Conservation (phyloP, 2,888 invertebrate species). For the Conchocele bisecta region DNA sequence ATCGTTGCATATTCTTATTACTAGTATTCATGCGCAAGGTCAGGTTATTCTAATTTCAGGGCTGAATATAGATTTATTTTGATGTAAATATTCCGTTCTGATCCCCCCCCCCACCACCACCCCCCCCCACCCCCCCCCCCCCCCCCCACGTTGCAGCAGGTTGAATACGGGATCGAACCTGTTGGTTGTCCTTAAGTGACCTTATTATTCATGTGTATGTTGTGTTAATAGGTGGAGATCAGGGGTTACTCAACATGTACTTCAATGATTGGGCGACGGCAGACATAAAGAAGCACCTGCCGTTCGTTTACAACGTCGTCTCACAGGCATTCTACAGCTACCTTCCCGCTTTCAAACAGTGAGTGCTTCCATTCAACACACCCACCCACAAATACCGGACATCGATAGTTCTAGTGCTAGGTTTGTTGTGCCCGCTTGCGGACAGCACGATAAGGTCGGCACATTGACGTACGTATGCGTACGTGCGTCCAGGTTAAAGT, state of each 20-base stretch:
- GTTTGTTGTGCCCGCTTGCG: no score
- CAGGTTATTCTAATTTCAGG: no score
- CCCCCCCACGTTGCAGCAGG: no score
- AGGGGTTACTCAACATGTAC: constrained; percentile 96
- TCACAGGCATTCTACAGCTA: constrained; percentile 99
- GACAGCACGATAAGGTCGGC: no score
- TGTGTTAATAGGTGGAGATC: constrained; percentile 87
- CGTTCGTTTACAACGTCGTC: constrained; percentile 98
- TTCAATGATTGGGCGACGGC: constrained; percentile 97
- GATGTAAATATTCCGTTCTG: no score
- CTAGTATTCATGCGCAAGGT: no score
- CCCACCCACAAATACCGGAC: neutral
- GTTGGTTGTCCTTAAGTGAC: neutral
- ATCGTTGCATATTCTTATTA: no score
- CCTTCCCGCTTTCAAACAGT: constrained; percentile 98
- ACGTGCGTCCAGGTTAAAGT: no score
- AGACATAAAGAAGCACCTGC: constrained; percentile 95
- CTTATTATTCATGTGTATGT: constrained; percentile 20
- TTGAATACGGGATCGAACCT: neutral
- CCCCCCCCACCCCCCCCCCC: no score
- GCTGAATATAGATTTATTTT: no score
- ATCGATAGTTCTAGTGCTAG: neutral
- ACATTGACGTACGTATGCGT: no score
- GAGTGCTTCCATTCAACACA: constrained; percentile 82
- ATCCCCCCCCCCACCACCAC: no score